Evolutionary conservation across 2,797 vertebrate species (phyloP).

Genomic region (Pseudomugil tenellus): DNA sequence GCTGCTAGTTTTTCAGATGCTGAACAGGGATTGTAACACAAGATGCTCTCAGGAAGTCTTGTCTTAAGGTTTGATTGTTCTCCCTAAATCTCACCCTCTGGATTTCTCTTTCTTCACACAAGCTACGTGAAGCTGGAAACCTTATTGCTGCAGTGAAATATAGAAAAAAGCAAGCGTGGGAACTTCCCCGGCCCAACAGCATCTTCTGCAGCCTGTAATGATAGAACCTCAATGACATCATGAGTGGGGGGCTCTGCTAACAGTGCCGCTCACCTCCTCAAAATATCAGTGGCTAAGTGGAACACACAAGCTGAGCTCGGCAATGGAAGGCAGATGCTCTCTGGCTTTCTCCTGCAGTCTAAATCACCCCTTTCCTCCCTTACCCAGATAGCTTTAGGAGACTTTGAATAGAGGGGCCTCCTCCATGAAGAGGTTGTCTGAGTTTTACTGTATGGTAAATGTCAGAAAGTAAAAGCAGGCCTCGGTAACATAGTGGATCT

Average conservation of each 20-base stretch:
- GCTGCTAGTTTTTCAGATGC: no score
- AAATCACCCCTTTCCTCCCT: constrained; percentile 37
- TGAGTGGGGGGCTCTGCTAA: constrained; percentile 64
- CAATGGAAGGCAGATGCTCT: constrained; percentile 83
- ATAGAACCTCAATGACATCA: constrained; percentile 81
- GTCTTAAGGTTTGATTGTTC: constrained; percentile 25
- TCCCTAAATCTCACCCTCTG: constrained; percentile 14
- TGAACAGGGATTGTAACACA: constrained; percentile 49
- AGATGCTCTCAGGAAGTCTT: constrained; percentile 50
- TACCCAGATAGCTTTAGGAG: constrained; percentile 60
- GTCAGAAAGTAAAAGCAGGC: constrained; percentile 78
- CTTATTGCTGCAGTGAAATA: constrained; percentile 40
- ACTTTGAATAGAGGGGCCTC: constrained; percentile 61
- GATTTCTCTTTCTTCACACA: constrained; percentile 33
- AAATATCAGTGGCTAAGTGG: constrained; percentile 75
- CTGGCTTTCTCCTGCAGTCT: constrained; percentile 39
- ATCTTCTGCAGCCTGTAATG: constrained; percentile 75
- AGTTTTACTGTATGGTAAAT: constrained; percentile 74
- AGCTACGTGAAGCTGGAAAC: constrained; percentile 48
- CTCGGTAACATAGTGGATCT: constrained; percentile 78
- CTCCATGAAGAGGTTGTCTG: constrained; percentile 59
- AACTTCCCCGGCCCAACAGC: constrained; percentile 56
- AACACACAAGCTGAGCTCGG: constrained; percentile 76
- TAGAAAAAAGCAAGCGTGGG: constrained; percentile 67
- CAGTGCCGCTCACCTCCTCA: constrained; percentile 59